Evolutionary conservation across 1,140 invertebrate genomes (phyloP).

Genomic region (Marisa cornuarietis): DNA sequence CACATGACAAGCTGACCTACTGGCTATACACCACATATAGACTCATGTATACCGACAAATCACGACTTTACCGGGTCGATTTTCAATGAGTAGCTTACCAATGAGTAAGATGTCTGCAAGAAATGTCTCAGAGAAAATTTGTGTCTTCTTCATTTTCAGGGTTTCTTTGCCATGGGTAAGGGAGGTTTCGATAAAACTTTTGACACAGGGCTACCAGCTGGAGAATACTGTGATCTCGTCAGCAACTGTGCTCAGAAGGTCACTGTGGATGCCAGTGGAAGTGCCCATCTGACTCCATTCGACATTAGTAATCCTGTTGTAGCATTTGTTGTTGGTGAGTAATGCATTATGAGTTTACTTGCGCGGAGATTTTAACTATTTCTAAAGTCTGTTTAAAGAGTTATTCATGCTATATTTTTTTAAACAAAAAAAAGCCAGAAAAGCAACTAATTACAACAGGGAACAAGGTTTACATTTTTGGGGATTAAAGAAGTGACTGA

Average conservation of each 20-base stretch:
- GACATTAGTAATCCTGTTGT: slow-evolving; percentile 77
- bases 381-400: too few relatives aligned
- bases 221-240: slow-evolving; percentile 87
- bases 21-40: too few relatives aligned
- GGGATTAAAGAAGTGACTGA: too few relatives aligned
- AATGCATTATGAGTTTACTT: neutral
- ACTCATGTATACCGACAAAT: neutral
- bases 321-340: slow-evolving; percentile 76
- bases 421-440: too few relatives aligned
- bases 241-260: slow-evolving; percentile 79
- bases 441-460: too few relatives aligned
- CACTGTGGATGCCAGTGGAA: slow-evolving; percentile 73
- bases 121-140: neutral
- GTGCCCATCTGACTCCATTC: slow-evolving; percentile 73
- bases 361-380: too few relatives aligned
- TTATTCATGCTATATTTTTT: too few relatives aligned
- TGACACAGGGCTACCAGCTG: slow-evolving; percentile 75
- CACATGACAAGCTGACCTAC: too few relatives aligned
- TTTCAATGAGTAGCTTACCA: too few relatives aligned
- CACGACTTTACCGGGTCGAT: too few relatives aligned
- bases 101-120: too few relatives aligned
- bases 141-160: slow-evolving; percentile 9
- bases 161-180: slow-evolving; percentile 61
- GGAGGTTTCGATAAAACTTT: slow-evolving; percentile 43
- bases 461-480: too few relatives aligned